Evolutionary conservation across 2,797 vertebrate species (phyloP), one percentile per base, ranked within the genome.

Genomic region (Eurystomus glaucurus): DNA sequence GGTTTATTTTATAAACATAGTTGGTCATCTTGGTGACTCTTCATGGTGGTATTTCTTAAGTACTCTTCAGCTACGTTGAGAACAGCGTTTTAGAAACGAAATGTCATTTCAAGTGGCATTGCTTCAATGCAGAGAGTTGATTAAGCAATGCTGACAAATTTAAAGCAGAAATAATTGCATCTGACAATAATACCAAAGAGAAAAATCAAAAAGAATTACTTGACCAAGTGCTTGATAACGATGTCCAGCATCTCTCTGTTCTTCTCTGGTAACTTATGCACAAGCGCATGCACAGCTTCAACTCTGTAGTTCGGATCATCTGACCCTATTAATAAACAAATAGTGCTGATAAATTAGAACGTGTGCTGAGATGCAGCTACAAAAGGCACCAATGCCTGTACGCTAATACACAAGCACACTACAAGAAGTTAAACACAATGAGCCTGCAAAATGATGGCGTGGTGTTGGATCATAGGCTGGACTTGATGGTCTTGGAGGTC

Each of bases 221-320:
- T 99, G 98, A 99, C 99, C 41, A 99, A 98, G 97, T 99, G 99
- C 97, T 99, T 99, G 96, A 99, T 99, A 86, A 99, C 98, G 85
- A 99, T 98, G 98, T 99, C 99, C 98, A 99, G 98, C 99, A 99
- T 99, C 98, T 99, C 99, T 94, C 98, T 99, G 98, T 99, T 99
- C 96, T 98, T 99, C 86, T 99, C 99, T 0, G 99, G 99, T 76
- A 99, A 98, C 96, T 99, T 99, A 94, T 99, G 99, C 79, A 99
- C 99, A 97, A 99, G 96, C 0, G 99, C 98, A 19, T 99, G 99
- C 69, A 99, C 99, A 6, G 99, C 99, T 94, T 99, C 99, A 76
- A 99, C 99, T 85, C 99, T 98, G 98, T 99, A 99, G 97, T 99
- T 99, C 93, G 99, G 99, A 97, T 99, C 99, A 95, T 99, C 99